Conservation (phyloP, 1,140 invertebrate species). For the Orchesella cincta region DNA sequence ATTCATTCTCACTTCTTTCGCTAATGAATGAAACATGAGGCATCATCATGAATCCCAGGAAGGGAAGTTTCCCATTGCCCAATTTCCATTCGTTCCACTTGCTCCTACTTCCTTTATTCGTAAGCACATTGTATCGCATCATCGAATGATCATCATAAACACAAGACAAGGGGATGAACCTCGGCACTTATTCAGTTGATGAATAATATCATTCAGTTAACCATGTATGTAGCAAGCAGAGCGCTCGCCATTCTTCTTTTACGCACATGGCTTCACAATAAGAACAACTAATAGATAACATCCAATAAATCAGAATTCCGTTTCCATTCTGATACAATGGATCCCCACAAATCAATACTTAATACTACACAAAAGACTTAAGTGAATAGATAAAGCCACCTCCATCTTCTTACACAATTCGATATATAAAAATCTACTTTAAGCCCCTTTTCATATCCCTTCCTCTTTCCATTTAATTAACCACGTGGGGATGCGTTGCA, state of each 20-base stretch:
- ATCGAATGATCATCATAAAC: neutral
- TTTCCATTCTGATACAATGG: slow-evolving; percentile 22
- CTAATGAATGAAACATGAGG: slow-evolving; percentile 27
- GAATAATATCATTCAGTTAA: too few species aligned
- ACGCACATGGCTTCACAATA: slow-evolving; percentile 22
- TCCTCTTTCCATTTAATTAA: slow-evolving; percentile 15
- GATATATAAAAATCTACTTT: too few species aligned
- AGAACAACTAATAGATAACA: slow-evolving; percentile 3
- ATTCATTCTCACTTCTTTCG: slow-evolving; percentile 12
- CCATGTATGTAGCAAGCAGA: too few species aligned
- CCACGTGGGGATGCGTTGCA: too few species aligned
- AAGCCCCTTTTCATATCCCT: neutral
- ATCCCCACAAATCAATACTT: slow-evolving; percentile 12
- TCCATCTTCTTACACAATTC: too few species aligned
- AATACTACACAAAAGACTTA: too few species aligned
- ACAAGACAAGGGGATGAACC: neutral
- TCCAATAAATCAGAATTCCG: slow-evolving; percentile 25
- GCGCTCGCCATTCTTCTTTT: neutral
- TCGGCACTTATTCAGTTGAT: neutral
- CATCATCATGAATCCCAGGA: neutral
- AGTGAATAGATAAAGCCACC: neutral
- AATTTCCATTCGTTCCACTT: slow-evolving; percentile 12
- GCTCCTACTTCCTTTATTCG: neutral
- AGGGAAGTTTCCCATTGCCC: neutral
- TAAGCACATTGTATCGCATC: neutral